phyloP scores from a whole-genome alignment of 2,888 invertebrate genomes.

The Invenusta paracnida region DNA sequence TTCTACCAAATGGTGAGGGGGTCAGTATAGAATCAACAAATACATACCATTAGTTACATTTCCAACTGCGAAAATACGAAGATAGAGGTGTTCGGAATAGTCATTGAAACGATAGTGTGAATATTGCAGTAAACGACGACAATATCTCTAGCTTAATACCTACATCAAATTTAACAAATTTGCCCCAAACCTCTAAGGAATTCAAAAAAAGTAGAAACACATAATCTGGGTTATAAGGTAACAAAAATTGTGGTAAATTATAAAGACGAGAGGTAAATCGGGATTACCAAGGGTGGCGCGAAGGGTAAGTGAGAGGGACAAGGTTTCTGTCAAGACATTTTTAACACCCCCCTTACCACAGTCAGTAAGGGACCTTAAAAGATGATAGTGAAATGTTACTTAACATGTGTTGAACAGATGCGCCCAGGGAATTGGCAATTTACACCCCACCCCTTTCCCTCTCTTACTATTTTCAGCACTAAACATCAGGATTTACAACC shows the following conservation, averaged over 20 bases:
- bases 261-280: background rate
- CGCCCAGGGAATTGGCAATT: conserved; percentile 9
- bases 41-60: too few relatives aligned
- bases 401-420: conserved; percentile 25
- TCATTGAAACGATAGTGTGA: too few relatives aligned
- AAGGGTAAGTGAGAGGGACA: background rate
- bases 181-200: too few relatives aligned
- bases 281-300: background rate
- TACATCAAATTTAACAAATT: too few relatives aligned
- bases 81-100: too few relatives aligned
- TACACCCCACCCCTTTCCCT: background rate
- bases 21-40: too few relatives aligned
- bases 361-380: background rate
- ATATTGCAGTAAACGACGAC: too few relatives aligned
- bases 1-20: too few relatives aligned
- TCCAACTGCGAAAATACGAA: too few relatives aligned
- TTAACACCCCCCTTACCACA: background rate
- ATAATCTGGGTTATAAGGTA: background rate
- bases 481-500: too few relatives aligned
- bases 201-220: too few relatives aligned
- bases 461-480: background rate
- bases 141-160: too few relatives aligned
- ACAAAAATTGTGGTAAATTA: background rate
- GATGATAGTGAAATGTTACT: background rate
- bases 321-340: background rate